Base-by-base conservation (phyloP, 2,888 invertebrate species). In the Odontocerum albicorne region DNA sequence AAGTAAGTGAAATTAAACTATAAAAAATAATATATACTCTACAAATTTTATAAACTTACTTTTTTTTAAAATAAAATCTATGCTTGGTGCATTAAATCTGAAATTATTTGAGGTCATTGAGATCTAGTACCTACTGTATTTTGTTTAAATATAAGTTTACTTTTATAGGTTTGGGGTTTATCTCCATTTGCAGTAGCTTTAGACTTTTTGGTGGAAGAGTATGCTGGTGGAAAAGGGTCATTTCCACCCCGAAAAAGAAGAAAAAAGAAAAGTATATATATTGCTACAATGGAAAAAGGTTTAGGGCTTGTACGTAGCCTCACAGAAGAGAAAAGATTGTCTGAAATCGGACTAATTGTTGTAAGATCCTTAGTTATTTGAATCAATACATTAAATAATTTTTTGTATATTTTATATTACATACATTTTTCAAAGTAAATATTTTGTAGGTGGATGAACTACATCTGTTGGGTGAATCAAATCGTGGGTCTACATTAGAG, bases 271-370 rank as follows among this genome's bases (percentile, higher is more conserved):
- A 88, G 89, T 27, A 81, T 97, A 38, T 98, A 88, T 66, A 82
- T 98, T 36, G 93, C 93, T 1, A 98, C 98, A 0, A 95, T 97
- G 59, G 98, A 99, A 73, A 97, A 97, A 71, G 95, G 91, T 2
- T 80, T 91, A 43, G 87, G 90, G 4, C 72, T 99, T 3, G 72
- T 96, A 13, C 88, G 94, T 67, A 91, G 90, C 69, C 75, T 98
- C 19, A 86, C 95, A 60, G 94, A 96, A 67, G 72, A 79, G 21
- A 77, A 83, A 8, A 77, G 94, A 57, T 73, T 93, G 7, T 74
- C 85, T 35, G 89, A 89, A 70, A 74, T 96, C 45, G 94, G 95
- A 1, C 73, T 96, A 33, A 77, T 87, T 61, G 85, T 87, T 64
- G 82, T 77, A 44, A 36, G 27, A 7, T 27, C 10, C 10, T 27